Evolutionary conservation across 2,113 vertebrate species (phyloP).

Genomic region (Xiphorhynchus elegans): DNA sequence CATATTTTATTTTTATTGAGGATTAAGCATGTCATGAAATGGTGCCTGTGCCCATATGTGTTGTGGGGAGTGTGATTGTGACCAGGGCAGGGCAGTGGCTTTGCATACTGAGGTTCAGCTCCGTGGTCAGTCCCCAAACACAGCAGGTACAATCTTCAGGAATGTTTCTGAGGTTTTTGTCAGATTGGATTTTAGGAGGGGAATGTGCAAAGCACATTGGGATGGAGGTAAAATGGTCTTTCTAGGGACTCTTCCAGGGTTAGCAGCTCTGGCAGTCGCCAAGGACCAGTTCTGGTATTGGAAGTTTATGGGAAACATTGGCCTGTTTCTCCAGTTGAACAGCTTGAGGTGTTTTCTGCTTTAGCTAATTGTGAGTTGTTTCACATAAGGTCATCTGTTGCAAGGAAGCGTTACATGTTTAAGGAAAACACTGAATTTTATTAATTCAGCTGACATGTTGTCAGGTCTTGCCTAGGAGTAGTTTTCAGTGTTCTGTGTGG

Average conservation of each 20-base stretch:
- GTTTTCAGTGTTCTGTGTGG: conserved; percentile 33
- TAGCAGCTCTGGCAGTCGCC: not conserved
- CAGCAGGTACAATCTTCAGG: not conserved
- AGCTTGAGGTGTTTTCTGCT: not conserved
- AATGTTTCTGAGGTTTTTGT: not conserved
- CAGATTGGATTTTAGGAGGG: not conserved
- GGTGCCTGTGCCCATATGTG: not conserved
- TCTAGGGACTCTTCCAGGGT: not conserved
- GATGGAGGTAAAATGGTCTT: not conserved
- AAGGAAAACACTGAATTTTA: conserved; percentile 6
- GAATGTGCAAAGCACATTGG: not conserved
- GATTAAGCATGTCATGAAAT: not conserved
- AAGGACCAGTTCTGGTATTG: not conserved
- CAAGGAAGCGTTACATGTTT: conserved; percentile 40
- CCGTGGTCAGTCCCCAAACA: not conserved
- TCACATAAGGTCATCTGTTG: not conserved
- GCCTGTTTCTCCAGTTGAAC: not conserved
- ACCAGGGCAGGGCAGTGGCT: not conserved
- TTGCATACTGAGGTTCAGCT: not conserved
- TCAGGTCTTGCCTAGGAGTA: conserved; percentile 55
- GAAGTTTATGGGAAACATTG: not conserved
- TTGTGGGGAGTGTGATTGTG: not conserved
- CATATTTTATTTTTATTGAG: not conserved
- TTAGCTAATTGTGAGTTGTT: not conserved
- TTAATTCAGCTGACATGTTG: conserved; percentile 28